A percentile compares a stretch with the other conserved stretches of the same genome.
phyloP scores from a whole-genome alignment of 2,113 vertebrate species.

The Micromys minutus region DNA sequence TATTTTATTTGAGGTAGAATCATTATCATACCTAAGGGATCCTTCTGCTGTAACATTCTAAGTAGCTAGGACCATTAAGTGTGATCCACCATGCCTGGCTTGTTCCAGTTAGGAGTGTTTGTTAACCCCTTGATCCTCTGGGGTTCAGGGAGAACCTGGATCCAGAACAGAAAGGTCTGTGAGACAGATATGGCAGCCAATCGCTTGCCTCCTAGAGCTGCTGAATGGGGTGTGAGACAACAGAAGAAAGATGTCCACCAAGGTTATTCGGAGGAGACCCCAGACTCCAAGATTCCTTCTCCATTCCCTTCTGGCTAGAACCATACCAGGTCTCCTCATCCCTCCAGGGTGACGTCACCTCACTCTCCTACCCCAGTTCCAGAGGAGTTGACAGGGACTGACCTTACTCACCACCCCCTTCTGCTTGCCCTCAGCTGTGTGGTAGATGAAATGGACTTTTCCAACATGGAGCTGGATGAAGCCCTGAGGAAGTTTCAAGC shows the following conservation, averaged over 20 bases:
- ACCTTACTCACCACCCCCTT: background rate
- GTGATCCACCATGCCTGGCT: no score
- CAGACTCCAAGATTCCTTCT: background rate
- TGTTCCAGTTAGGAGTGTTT: background rate
- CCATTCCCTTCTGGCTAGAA: background rate
- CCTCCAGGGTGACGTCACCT: background rate
- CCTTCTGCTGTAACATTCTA: background rate
- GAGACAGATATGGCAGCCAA: no score
- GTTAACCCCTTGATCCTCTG: background rate
- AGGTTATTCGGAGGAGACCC: background rate
- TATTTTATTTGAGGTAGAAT: background rate
- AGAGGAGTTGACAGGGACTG: fast-evolving
- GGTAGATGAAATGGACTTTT: constrained; percentile 99
- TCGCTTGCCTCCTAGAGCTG: background rate
- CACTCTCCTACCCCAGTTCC: background rate
- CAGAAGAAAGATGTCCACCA: background rate
- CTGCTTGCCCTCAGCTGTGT: constrained; percentile 89
- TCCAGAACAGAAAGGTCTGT: background rate
- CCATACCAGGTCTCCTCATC: background rate
- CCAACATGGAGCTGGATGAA: constrained; percentile 97
- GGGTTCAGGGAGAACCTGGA: background rate
- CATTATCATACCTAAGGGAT: background rate
- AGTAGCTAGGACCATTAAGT: background rate
- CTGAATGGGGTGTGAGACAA: no score
- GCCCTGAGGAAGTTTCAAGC: constrained; percentile 98